phyloP scores from a whole-genome alignment of 2,888 invertebrate genomes.

The Hypomecis punctinalis region DNA sequence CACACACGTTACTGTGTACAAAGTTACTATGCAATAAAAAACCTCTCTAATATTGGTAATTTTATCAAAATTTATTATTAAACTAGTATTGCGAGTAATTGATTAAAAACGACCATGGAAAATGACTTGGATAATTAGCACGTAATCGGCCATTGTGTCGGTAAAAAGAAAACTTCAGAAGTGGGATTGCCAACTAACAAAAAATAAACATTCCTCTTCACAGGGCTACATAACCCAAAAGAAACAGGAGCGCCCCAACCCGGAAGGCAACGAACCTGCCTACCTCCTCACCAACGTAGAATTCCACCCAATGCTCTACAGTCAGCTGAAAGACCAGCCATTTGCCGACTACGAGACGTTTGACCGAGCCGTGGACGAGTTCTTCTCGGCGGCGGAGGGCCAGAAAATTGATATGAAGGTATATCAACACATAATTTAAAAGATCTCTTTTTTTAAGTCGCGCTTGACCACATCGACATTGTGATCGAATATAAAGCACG shows the following conservation, averaged over 20 bases:
- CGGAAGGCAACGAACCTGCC: constrained; percentile 75
- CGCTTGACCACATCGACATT: too few species aligned
- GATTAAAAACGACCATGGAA: too few species aligned
- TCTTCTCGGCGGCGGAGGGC: constrained; percentile 96
- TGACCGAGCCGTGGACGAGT: constrained; percentile 97
- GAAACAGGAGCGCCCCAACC: constrained; percentile 88
- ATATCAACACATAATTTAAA: too few species aligned
- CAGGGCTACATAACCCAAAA: constrained; percentile 95
- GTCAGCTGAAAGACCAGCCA: constrained; percentile 87
- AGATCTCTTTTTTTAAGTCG: too few species aligned
- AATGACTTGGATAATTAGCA: too few species aligned
- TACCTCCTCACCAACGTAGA: constrained; percentile 93
- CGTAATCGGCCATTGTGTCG: too few species aligned
- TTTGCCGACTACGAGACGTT: constrained; percentile 90
- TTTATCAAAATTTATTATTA: too few species aligned
- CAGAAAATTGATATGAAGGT: constrained; percentile 97
- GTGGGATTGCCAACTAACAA: not conserved
- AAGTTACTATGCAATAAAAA: too few species aligned
- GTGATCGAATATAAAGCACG: too few species aligned
- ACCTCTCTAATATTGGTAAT: too few species aligned
- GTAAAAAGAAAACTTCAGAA: not conserved
- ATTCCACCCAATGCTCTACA: constrained; percentile 95
- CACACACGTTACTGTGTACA: too few species aligned
- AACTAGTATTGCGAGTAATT: too few species aligned
- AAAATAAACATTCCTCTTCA: not conserved